Percentiles rank a stretch among this genome's conserved stretches.
Conservation (phyloP, 2,797 vertebrate genomes). For the Megalops cyprinoides region DNA sequence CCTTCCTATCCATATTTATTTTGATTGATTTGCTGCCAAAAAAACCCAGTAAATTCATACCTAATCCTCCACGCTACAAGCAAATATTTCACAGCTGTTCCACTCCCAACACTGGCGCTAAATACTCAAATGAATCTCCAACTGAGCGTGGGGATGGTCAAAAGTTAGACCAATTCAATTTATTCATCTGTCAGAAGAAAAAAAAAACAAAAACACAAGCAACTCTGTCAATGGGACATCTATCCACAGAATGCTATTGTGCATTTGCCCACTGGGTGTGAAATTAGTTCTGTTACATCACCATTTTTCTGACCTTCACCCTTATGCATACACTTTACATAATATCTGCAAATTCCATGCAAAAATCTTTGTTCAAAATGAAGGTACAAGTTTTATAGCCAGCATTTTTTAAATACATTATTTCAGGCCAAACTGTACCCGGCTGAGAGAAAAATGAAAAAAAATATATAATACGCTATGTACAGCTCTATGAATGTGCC, state of each 20-base stretch:
- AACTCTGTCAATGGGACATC: background rate
- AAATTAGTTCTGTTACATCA: background rate
- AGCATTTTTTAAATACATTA: background rate
- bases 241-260: background rate
- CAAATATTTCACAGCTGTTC: slow-evolving; percentile 11
- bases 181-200: no score
- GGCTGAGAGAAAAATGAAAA: background rate
- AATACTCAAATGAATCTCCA: slow-evolving; percentile 37
- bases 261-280: background rate
- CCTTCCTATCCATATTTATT: background rate
- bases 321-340: background rate
- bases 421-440: slow-evolving; percentile 12
- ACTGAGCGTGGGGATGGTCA: slow-evolving; percentile 66
- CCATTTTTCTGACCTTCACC: background rate
- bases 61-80: background rate
- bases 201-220: no score
- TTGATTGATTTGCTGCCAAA: background rate
- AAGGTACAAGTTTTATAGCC: background rate
- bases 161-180: slow-evolving; percentile 48
- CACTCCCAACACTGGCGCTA: background rate
- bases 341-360: background rate
- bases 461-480: background rate
- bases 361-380: background rate
- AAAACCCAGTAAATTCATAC: background rate
- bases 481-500: background rate